Evolutionary conservation across 2,113 vertebrate species (phyloP), one percentile per base, ranked within the genome.

Genomic region (Ochotona princeps): DNA sequence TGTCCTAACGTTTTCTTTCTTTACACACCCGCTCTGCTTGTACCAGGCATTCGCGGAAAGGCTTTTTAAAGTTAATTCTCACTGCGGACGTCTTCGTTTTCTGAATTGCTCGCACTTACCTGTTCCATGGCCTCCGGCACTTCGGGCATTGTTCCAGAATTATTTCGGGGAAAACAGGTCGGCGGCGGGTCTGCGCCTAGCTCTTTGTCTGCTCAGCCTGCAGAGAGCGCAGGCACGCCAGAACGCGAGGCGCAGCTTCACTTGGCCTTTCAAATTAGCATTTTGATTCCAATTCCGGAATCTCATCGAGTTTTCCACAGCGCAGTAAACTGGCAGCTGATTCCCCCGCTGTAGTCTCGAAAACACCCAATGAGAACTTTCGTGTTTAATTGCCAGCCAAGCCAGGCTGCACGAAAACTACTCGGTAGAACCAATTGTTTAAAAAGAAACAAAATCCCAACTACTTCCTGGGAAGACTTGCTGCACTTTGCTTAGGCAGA

Each of bases 211-310:
- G 87, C 94, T 89, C 69, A 76, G 94, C 83, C 83, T 47, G 81
- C 82, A 23, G 61, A 18, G 79, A 91, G 81, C 74, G 89, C 88
- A 60, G 1, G 72, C 72, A 51, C 83, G 63, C 57, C 18, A 44
- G 91, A 95, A 79, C 95, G 94, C 82, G 90, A 89, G 90, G 83
- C 3, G n/a, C 7, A 1, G 90, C 95, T 95, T 92, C 90, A 1
- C 85, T 25, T 93, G 97, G 97, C 97, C 97, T 97, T 97, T 97
- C 87, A 49, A 96, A 97, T 97, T 76, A 89, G 86, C 96, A 91
- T 26, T 54, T 96, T 94, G 90, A 97, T 91, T 94, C 95, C 86
- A 66, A 93, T 88, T 92, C 90, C 92, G 26, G 0, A 44, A 92
- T 94, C 96, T 97, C 84, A 0, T 92, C 97, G 92, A 38, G 84